phyloP scores from a whole-genome alignment of 2,797 vertebrate genomes.

The Poeciliopsis paucimaculata region DNA sequence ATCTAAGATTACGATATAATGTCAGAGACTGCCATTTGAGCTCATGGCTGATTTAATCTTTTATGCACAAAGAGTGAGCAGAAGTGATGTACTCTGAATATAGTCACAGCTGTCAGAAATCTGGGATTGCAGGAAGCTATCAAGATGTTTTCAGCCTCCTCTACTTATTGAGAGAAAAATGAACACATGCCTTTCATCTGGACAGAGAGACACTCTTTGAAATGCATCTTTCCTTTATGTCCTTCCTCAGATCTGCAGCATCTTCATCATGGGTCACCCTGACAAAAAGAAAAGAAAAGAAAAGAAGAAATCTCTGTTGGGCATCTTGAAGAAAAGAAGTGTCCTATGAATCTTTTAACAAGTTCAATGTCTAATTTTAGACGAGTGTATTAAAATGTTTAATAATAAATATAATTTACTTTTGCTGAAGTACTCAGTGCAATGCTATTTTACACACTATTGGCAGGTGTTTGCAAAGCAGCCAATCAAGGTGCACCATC shows the following conservation, averaged over 20 bases:
- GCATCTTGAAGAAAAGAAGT: background rate
- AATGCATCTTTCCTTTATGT: constrained; percentile 42
- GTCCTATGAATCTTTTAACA: background rate
- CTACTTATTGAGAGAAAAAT: constrained; percentile 56
- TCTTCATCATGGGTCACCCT: constrained; percentile 37
- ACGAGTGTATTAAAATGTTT: background rate
- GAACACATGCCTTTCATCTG: constrained; percentile 55
- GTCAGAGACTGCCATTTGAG: constrained; percentile 3
- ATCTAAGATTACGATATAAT: no score
- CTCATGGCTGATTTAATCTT: constrained; percentile 24
- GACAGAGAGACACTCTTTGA: constrained; percentile 57
- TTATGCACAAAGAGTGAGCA: constrained; percentile 28
- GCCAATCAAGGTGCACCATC: no score
- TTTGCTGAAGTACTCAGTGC: no score
- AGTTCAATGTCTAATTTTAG: background rate
- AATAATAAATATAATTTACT: no score
- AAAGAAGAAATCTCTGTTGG: constrained; percentile 21
- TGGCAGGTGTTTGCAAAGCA: no score
- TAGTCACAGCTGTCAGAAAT: constrained; percentile 12
- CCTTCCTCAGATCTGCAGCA: constrained; percentile 36
- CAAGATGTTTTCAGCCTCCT: constrained; percentile 72
- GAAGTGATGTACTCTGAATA: background rate
- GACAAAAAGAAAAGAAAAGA: constrained; percentile 6
- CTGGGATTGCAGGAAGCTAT: constrained; percentile 47
- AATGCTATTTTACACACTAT: no score